These are phyloP conservation scores for Harpagifer antarcticus DNA, from an alignment of 2,797 vertebrate species.

Conservation along the genomic window DNA sequence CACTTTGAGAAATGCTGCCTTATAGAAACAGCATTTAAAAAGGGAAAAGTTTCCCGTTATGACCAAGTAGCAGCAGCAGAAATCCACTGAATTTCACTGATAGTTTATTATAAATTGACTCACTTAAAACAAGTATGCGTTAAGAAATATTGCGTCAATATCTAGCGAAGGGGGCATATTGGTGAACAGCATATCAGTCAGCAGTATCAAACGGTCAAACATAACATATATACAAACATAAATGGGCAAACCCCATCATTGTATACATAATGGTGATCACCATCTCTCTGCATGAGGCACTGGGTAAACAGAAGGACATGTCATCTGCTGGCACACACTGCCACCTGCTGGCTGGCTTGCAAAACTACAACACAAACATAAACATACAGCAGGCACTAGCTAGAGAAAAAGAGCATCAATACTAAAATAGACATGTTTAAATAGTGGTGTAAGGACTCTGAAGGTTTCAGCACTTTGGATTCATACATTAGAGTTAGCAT, in stretches of 20 bases:
- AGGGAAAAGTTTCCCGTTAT: too few relatives aligned
- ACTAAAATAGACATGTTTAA: not conserved
- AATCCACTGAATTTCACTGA: not conserved
- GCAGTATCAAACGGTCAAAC: not conserved
- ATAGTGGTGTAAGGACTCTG: conserved; percentile 12
- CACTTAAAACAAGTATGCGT: not conserved
- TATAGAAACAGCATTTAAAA: too few relatives aligned
- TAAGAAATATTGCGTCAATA: not conserved
- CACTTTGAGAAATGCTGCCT: too few relatives aligned
- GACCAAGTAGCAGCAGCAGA: too few relatives aligned
- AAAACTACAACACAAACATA: conserved; percentile 32
- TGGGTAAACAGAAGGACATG: not conserved
- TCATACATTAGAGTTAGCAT: not conserved
- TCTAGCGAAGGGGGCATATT: not conserved
- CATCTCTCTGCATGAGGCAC: not conserved
- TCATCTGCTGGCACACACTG: conserved; percentile 22
- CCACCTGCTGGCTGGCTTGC: conserved; percentile 47
- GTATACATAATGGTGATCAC: not conserved
- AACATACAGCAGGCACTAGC: conserved; percentile 6
- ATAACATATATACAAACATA: not conserved
- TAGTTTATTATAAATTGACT: not conserved
- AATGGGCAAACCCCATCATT: too few relatives aligned
- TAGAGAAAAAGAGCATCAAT: not conserved
- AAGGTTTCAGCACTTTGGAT: conserved; percentile 6
- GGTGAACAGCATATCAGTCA: not conserved